Evolutionary conservation across 1,140 invertebrate genomes (phyloP), one percentile per base, ranked within the genome.

Genomic region (Aphidius ervi): DNA sequence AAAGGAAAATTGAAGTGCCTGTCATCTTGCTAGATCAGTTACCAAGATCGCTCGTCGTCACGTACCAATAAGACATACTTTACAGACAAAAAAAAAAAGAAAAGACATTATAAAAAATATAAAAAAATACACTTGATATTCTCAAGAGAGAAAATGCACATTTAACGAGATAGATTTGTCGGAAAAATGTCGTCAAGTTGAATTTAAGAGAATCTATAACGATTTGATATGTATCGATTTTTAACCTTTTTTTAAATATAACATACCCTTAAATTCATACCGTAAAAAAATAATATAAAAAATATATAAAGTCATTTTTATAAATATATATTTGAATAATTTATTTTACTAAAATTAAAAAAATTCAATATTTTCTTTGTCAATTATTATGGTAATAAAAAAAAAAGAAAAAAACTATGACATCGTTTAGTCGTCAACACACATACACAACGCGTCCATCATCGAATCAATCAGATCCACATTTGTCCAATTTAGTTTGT

Each of bases 1-100:
- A 70, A 59, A 64, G 65, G 64, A 68, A 70, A 70, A 69, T 67
- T 66, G 66, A 63, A 67, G 63, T 63, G 61, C 40, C 53, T 57
- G 60, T 62, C 63, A 62, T 62, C 60, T 62, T 60, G 23, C 10
- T 54, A 60, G 63, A 65, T 65, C 60, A 57, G 53, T 62, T 23
- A 45, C 41, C 46, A 50, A 57, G 60, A 59, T 50, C 47, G 31
- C 47, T 56, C 40, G 60, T 65, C 46, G 56, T 62, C 63, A 62
- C 60, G 63, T 65, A 65, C 58, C 39, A 16, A 49, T 48, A 52
- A 47, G 23, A 31, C 23, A 31, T 31, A 31, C 23, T 31, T 31
- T 31, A 31, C 1, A 31, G 16, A n/a, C n/a, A n/a, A 16, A 16
- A 16, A 16, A 16, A 16, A 16, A 16, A 16, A 16, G 16, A 16